phyloP scores from a whole-genome alignment of 2,113 vertebrate genomes.

The Myotis lucifugus region DNA sequence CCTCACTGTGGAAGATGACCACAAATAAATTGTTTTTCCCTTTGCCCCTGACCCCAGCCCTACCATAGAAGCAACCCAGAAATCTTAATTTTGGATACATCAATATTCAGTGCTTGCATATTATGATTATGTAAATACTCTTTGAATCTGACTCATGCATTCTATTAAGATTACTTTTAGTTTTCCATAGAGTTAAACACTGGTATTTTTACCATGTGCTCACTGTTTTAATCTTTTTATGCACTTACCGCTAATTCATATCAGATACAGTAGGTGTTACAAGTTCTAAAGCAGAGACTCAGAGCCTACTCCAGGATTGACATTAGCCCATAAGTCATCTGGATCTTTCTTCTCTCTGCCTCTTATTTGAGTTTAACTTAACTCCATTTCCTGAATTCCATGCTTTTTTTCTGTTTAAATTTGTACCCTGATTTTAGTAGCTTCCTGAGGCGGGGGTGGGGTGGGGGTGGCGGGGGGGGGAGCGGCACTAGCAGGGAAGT shows the following conservation, averaged over 20 bases:
- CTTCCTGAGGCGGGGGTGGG: not conserved
- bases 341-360: not conserved
- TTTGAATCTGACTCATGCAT: not conserved
- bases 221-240: not conserved
- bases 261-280: not conserved
- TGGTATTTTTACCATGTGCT: not conserved
- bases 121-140: not conserved
- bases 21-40: not conserved
- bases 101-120: not conserved
- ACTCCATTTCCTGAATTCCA: not conserved
- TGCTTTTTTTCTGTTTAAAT: not conserved
- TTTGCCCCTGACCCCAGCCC: not conserved
- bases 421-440: not conserved
- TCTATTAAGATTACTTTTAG: not conserved
- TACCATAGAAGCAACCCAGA: not conserved
- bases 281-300: not conserved
- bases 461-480: too few species aligned
- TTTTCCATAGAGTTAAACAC: slow-evolving; percentile 11
- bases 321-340: not conserved
- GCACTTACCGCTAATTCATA: not conserved
- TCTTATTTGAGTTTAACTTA: not conserved
- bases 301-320: not conserved
- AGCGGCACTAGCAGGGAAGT: not conserved
- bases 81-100: not conserved
- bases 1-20: not conserved